Evolutionary conservation across 2,888 invertebrate species (phyloP), one percentile per base, ranked within the genome.

Genomic region (Bhutanitis thaidina): DNA sequence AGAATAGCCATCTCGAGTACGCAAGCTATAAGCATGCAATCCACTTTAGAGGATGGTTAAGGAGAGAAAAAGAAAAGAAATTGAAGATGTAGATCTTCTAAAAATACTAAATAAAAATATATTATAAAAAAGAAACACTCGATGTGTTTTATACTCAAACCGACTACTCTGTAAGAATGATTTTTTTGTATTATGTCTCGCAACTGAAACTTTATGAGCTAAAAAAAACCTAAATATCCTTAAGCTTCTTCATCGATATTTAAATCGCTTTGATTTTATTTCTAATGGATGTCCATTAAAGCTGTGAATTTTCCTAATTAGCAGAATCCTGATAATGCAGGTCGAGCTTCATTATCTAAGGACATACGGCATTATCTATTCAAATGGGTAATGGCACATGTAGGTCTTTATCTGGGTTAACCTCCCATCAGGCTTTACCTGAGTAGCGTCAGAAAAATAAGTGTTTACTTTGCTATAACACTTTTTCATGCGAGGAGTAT

Each of bases 301-400:
- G 45, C 30, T 50, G 48, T 60, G 54, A 59, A 67, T 72, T 66
- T 67, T 57, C 44, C 66, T 76, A 77, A 77, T 72, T 71, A 72
- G 70, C 58, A 59, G 57, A 62, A 65, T 62, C 57, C 57, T 54
- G 59, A 60, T 58, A 52, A 57, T 60, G 62, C 55, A 58, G 62
- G 63, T 63, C 64, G 47, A 10, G 62, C 66, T 61, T 70, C 72
- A 74, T 74, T 75, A 71, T 70, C 67, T 65, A 43, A 50, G 62
- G 54, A 64, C 67, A 64, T 55, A 46, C 51, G 51, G 54, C 64
- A 61, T 68, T 74, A 75, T 73, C 74, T 71, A 68, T 68, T 67
- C 64, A 64, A 62, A 56, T 53, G 60, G 63, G 59, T 34, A 44
- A 50, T 63, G 60, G 65, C 62, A 65, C 69, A 69, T 70, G 74